These are phyloP conservation scores for Azemiops feae DNA, from an alignment of 2,113 vertebrate genomes.

Conservation along the genomic window DNA sequence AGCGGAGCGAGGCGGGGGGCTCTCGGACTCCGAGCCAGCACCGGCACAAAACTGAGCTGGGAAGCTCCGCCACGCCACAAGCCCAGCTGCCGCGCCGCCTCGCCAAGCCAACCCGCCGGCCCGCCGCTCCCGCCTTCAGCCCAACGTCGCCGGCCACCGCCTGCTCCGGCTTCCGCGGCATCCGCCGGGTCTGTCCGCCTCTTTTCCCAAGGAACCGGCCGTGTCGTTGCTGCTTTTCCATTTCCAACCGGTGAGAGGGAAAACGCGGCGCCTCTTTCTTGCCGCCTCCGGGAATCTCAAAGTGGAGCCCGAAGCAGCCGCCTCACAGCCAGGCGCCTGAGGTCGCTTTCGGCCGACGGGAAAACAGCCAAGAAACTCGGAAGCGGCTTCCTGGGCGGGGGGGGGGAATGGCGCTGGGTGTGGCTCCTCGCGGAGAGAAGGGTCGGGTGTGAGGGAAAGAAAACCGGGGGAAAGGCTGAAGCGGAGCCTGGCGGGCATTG, in stretches of 20 bases:
- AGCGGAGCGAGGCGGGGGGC: constrained; percentile 74
- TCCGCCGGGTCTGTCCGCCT: background rate
- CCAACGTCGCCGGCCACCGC: background rate
- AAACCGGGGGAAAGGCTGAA: background rate
- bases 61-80: constrained; percentile 49
- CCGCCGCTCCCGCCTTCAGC: background rate
- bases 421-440: background rate
- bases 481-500: background rate
- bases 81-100: background rate
- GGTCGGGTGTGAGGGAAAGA: background rate
- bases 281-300: background rate
- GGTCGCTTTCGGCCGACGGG: background rate
- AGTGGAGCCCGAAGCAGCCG: background rate
- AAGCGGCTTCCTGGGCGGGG: background rate
- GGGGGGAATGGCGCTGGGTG: background rate
- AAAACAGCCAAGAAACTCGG: background rate
- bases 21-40: constrained; percentile 61
- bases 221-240: too few relatives aligned
- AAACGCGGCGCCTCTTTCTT: background rate
- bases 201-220: background rate
- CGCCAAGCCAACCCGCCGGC: background rate
- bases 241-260: background rate
- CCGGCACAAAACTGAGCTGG: constrained; percentile 80
- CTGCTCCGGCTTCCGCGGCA: background rate
- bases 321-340: background rate